phyloP scores from a whole-genome alignment of 2,888 invertebrate species.

The Mylabris sibirica region DNA sequence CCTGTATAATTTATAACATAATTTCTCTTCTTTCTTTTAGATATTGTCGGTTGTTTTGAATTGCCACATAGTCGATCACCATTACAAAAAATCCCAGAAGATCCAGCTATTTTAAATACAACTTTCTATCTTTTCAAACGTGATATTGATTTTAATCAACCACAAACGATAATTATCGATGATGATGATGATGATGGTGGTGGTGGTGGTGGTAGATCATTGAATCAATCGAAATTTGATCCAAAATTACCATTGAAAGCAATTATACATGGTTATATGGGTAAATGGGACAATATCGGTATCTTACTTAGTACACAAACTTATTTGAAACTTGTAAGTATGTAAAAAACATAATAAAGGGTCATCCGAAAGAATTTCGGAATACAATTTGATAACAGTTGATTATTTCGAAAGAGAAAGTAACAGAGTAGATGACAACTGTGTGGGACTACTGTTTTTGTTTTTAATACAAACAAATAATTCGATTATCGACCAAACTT shows the following conservation, averaged over 20 bases:
- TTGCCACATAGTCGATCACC: constrained; percentile 63
- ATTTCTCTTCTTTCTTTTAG: too few relatives aligned
- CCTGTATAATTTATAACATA: too few relatives aligned
- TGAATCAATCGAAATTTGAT: constrained; percentile 62
- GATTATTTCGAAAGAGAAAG: background rate
- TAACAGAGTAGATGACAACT: background rate
- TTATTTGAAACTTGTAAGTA: constrained; percentile 64
- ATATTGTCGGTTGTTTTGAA: constrained; percentile 66
- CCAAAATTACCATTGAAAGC: constrained; percentile 62
- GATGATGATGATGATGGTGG: constrained; percentile 61
- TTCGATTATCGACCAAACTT: too few relatives aligned
- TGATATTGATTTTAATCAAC: constrained; percentile 54
- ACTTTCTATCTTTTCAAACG: constrained; percentile 65
- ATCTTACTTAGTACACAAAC: constrained; percentile 60
- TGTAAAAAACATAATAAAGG: background rate
- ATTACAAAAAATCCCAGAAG: constrained; percentile 65
- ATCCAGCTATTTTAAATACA: constrained; percentile 64
- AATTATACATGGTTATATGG: constrained; percentile 68
- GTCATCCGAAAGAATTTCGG: background rate
- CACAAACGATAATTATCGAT: constrained; percentile 61
- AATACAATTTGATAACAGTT: too few relatives aligned
- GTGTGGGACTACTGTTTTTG: too few relatives aligned
- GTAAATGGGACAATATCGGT: constrained; percentile 64
- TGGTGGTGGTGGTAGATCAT: constrained; percentile 54
- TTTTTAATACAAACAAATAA: too few relatives aligned